These are phyloP conservation scores for Cheilosia vernalis DNA, from an alignment of 2,888 invertebrate species.

Conservation along the genomic window DNA sequence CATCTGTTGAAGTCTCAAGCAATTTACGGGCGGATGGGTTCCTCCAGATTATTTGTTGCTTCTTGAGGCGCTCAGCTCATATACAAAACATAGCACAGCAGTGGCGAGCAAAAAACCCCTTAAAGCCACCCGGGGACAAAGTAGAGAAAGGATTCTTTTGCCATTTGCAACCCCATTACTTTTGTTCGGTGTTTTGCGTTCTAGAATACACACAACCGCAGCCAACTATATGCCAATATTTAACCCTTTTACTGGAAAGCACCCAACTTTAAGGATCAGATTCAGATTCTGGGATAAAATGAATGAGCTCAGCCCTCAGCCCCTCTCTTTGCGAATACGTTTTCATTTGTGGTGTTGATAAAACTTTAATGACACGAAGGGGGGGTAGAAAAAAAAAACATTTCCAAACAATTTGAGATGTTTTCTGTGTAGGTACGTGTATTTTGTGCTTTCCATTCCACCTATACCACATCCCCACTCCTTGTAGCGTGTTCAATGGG, in stretches of 20 bases:
- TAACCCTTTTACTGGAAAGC: conserved; percentile 60
- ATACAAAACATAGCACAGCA: conserved; percentile 1
- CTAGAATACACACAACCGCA: conserved; percentile 49
- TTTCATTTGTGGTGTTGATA: conserved; percentile 79
- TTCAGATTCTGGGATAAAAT: conserved; percentile 62
- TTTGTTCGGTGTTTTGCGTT: conserved; percentile 36
- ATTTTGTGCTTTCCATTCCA: conserved; percentile 58
- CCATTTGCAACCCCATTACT: conserved; percentile 70
- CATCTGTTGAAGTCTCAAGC: conserved; percentile 74
- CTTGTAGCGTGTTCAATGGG: neutral
- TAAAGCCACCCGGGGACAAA: conserved; percentile 69
- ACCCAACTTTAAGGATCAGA: conserved; percentile 71
- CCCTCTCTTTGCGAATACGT: conserved; percentile 71
- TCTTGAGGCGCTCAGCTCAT: conserved; percentile 57
- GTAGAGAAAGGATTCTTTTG: conserved; percentile 56
- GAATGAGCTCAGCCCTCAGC: conserved; percentile 67
- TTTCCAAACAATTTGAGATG: conserved; percentile 75
- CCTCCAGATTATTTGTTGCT: conserved; percentile 73
- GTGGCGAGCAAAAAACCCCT: conserved; percentile 35
- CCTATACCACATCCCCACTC: neutral
- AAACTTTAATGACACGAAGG: conserved; percentile 81
- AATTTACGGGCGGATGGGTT: conserved; percentile 70
- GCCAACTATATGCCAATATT: conserved; percentile 72
- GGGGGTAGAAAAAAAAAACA: conserved; percentile 34
- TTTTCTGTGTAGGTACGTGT: conserved; percentile 71